These are phyloP conservation scores for Hippocampus zosterae DNA, from an alignment of 2,113 vertebrate species.

Conservation along the genomic window DNA sequence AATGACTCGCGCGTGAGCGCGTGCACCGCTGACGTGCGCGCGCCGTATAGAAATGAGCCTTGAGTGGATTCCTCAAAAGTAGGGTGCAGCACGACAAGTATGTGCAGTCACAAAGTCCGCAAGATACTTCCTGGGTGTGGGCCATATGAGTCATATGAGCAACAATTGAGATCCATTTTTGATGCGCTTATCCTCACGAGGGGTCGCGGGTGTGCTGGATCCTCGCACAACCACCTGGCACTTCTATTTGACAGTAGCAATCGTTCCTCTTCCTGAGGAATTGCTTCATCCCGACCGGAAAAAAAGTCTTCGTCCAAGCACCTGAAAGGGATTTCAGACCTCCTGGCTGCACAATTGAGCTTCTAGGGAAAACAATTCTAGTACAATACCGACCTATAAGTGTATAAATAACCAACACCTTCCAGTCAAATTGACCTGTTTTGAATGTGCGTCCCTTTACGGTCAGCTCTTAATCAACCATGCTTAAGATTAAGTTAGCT, in stretches of 20 bases:
- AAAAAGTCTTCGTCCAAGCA: neutral
- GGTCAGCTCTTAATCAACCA: no score
- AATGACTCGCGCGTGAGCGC: conserved; percentile 28
- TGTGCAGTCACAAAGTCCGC: neutral
- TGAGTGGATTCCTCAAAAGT: conserved; percentile 46
- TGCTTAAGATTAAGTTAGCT: no score
- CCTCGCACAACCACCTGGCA: neutral
- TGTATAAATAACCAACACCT: no score
- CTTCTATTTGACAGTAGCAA: neutral
- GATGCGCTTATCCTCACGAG: no score
- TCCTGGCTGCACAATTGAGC: no score
- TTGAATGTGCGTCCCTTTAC: no score
- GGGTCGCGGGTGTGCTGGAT: neutral
- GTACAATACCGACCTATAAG: no score
- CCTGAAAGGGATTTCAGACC: neutral
- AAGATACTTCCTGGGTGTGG: conserved; percentile 2
- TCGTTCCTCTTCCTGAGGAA: neutral
- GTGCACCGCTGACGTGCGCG: neutral
- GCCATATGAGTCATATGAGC: no score
- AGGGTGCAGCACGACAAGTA: neutral
- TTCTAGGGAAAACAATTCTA: no score
- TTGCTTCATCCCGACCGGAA: neutral
- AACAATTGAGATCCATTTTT: no score
- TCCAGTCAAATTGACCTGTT: no score
- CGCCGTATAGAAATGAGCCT: conserved; percentile 39